Percentiles rank a stretch among this genome's conserved stretches.
Conservation (phyloP, 2,113 vertebrate species). For the Zosterops japonicus region DNA sequence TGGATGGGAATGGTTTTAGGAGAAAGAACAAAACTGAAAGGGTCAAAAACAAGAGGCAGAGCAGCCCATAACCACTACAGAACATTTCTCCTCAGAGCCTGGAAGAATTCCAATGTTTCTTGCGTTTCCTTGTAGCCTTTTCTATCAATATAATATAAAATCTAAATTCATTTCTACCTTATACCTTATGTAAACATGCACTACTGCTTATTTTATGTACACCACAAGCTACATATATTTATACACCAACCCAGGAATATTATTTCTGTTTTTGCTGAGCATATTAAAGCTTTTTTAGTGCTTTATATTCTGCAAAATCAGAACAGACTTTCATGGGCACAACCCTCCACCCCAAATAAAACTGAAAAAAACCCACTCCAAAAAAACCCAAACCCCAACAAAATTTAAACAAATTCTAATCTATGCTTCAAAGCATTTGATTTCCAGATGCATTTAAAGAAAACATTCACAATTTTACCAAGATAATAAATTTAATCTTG, state of each 20-base stretch:
- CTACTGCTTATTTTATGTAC: not conserved
- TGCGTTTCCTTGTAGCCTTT: not conserved
- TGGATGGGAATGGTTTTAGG: not conserved
- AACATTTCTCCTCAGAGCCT: not conserved
- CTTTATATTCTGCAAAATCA: not conserved
- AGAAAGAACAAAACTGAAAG: not conserved
- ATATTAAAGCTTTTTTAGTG: not conserved
- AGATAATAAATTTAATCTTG: not conserved
- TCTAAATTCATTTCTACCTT: not conserved
- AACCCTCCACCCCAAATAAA: accelerated
- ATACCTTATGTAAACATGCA: not conserved
- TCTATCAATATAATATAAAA: not conserved
- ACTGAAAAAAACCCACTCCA: not conserved
- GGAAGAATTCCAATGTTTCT: not conserved
- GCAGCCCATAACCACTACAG: not conserved
- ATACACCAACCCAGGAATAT: not conserved
- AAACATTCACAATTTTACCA: not conserved
- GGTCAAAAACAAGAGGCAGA: not conserved
- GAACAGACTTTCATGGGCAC: not conserved
- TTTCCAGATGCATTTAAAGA: not conserved
- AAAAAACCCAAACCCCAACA: not conserved
- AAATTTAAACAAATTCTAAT: not conserved
- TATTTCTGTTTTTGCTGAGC: not conserved
- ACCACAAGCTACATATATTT: not conserved
- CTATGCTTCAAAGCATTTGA: not conserved